These are phyloP conservation scores for Percopsis omiscomaycus DNA, from an alignment of 2,797 vertebrate genomes.

Conservation along the genomic window DNA sequence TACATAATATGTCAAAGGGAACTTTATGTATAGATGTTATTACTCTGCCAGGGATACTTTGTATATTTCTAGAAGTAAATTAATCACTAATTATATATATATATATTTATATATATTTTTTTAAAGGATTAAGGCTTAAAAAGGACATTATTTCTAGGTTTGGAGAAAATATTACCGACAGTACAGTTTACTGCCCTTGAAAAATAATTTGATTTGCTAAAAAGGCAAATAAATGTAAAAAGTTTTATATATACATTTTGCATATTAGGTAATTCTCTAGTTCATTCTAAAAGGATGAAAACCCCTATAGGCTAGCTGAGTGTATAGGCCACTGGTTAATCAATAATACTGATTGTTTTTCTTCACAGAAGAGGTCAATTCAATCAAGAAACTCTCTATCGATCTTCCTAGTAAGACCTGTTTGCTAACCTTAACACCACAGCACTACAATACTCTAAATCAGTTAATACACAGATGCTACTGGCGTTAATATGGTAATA, in stretches of 20 bases:
- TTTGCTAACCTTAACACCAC: slow-evolving; percentile 57
- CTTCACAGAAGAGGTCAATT: slow-evolving; percentile 79
- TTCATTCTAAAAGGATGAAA: no score
- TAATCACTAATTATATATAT: no score
- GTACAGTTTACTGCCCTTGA: neutral
- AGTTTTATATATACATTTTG: neutral
- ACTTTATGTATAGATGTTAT: slow-evolving; percentile 3
- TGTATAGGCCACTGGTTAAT: slow-evolving; percentile 38
- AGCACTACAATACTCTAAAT: slow-evolving; percentile 32
- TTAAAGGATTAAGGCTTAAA: no score
- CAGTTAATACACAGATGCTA: neutral
- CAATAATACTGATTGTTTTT: slow-evolving; percentile 72
- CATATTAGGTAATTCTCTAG: no score
- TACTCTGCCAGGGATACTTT: neutral
- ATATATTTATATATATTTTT: no score
- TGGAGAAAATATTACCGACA: neutral
- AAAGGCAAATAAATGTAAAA: neutral
- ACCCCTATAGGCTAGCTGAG: neutral
- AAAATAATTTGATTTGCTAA: no score
- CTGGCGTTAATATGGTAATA: no score
- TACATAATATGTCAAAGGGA: slow-evolving; percentile 7
- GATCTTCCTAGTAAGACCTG: slow-evolving; percentile 82
- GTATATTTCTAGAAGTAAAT: neutral
- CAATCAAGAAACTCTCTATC: slow-evolving; percentile 82
- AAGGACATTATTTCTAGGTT: neutral